These are phyloP conservation scores for Lottia gigantea DNA, from an alignment of 2,888 invertebrate genomes.

Conservation along the genomic window DNA sequence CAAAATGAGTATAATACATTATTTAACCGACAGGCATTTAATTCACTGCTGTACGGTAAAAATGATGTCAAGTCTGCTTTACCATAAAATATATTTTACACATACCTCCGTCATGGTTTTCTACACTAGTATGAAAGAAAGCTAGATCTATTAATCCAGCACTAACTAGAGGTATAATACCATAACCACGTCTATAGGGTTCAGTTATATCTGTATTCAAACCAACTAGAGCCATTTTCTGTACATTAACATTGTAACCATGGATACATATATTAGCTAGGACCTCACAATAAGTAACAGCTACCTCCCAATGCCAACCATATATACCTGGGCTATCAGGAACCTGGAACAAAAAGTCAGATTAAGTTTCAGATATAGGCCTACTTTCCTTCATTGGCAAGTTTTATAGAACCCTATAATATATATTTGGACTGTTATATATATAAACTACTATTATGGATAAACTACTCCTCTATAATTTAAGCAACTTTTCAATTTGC, in stretches of 20 bases:
- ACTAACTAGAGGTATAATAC: constrained; percentile 50
- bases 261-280: constrained; percentile 62
- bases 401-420: no score
- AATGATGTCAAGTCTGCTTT: no score
- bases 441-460: no score
- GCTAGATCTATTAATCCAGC: constrained; percentile 62
- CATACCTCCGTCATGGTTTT: constrained; percentile 55
- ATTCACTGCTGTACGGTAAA: no score
- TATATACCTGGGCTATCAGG: constrained; percentile 55
- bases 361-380: not conserved
- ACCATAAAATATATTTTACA: no score
- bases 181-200: constrained; percentile 40
- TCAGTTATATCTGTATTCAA: constrained; percentile 45
- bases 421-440: no score
- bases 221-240: constrained; percentile 64
- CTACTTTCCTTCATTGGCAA: no score
- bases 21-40: no score
- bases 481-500: no score
- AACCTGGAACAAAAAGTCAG: constrained; percentile 31
- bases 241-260: constrained; percentile 58
- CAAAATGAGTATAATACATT: no score
- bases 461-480: no score
- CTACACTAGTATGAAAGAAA: constrained; percentile 52
- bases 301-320: constrained; percentile 67
- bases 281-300: constrained; percentile 60